Conservation (phyloP, 2,888 invertebrate genomes). For the Nymphalis polychloros region DNA sequence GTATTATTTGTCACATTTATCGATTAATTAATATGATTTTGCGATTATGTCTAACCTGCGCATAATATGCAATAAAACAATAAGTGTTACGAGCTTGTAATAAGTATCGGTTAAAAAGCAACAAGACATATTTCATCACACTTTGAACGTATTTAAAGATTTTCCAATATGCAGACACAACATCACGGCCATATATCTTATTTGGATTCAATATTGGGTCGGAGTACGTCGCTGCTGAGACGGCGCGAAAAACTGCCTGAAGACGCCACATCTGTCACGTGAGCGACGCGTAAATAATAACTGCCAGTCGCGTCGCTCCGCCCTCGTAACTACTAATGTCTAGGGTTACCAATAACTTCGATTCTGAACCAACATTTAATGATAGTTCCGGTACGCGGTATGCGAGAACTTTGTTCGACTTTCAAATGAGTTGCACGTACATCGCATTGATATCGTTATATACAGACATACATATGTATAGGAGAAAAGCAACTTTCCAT, state of each 20-base stretch:
- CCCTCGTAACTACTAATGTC: neutral
- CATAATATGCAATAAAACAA: too few relatives aligned
- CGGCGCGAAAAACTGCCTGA: neutral
- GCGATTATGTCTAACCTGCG: too few relatives aligned
- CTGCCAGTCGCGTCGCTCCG: neutral
- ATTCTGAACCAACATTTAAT: too few relatives aligned
- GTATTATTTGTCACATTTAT: too few relatives aligned
- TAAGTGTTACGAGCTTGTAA: too few relatives aligned
- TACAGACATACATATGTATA: too few relatives aligned
- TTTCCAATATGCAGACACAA: slow-evolving; percentile 5
- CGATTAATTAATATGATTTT: too few relatives aligned
- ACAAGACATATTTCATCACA: slow-evolving; percentile 1
- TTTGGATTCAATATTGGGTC: slow-evolving; percentile 7
- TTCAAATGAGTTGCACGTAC: too few relatives aligned
- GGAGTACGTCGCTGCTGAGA: neutral
- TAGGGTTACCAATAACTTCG: neutral
- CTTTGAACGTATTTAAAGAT: neutral
- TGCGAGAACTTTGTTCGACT: too few relatives aligned
- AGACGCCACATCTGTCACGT: slow-evolving; percentile 14
- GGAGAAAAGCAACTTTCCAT: too few relatives aligned
- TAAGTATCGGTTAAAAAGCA: neutral
- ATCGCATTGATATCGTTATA: too few relatives aligned
- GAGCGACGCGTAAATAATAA: slow-evolving; percentile 8
- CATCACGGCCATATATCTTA: slow-evolving; percentile 6
- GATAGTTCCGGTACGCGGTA: too few relatives aligned